These are phyloP conservation scores for Neofelis nebulosa DNA, from an alignment of 2,113 vertebrate genomes.

Conservation along the genomic window DNA sequence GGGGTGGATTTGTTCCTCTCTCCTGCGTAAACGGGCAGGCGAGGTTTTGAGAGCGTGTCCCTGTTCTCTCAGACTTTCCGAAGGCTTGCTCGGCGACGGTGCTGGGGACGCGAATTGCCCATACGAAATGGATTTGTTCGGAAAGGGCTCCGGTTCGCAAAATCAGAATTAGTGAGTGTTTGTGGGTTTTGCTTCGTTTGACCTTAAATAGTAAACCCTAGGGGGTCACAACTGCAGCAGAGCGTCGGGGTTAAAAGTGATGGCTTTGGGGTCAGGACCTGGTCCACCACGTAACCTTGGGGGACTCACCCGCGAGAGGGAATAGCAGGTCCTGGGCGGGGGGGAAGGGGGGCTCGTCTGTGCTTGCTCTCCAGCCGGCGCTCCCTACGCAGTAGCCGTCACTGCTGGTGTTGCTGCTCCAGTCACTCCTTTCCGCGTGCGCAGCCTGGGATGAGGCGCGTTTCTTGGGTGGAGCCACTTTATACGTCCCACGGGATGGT, in stretches of 20 bases:
- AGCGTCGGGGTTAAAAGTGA: background rate
- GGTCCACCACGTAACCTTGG: rapidly evolving
- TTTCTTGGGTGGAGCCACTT: rapidly evolving
- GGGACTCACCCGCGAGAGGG: rapidly evolving
- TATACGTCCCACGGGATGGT: rapidly evolving
- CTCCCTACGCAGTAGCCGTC: rapidly evolving
- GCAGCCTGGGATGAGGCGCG: rapidly evolving
- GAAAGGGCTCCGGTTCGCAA: background rate
- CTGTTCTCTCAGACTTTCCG: background rate
- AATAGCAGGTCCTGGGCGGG: rapidly evolving
- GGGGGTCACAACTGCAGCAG: rapidly evolving
- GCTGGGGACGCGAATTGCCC: background rate
- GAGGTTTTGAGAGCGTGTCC: background rate
- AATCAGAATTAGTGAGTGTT: rapidly evolving
- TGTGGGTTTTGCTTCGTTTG: background rate
- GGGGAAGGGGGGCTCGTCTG: rapidly evolving
- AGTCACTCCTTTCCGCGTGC: rapidly evolving
- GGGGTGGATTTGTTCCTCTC: background rate
- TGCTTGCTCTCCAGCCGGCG: rapidly evolving
- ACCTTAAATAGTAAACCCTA: background rate
- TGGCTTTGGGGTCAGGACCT: background rate
- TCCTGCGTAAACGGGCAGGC: background rate
- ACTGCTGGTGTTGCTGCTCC: rapidly evolving
- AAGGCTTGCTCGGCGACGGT: background rate
- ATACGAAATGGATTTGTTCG: background rate